Conservation (phyloP, 2,888 invertebrate genomes). For the Aphrophora alni region DNA sequence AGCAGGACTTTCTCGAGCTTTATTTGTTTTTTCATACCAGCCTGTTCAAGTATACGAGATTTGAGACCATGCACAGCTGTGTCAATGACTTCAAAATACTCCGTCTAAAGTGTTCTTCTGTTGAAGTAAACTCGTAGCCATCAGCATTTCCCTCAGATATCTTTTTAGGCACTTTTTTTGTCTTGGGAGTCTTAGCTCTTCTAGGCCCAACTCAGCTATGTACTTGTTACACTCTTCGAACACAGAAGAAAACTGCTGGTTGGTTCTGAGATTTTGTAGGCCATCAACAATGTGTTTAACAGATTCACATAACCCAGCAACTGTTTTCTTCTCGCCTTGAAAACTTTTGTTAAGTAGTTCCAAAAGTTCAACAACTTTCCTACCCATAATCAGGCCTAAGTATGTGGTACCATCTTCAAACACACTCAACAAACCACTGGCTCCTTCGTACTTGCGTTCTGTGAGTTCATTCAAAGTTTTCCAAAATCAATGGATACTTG, state of each 20-base stretch:
- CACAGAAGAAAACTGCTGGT: background rate
- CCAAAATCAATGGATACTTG: background rate
- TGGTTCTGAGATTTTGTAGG: background rate
- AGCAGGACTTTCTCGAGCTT: too few relatives aligned
- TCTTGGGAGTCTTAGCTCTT: background rate
- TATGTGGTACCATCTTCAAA: constrained; percentile 13
- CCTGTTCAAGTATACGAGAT: too few relatives aligned
- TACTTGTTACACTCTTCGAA: background rate
- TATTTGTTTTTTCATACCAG: too few relatives aligned
- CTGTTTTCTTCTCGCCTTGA: background rate
- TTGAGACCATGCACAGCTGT: too few relatives aligned
- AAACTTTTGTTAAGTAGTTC: background rate
- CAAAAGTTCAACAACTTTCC: background rate
- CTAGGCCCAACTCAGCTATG: background rate
- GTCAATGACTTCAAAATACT: too few relatives aligned
- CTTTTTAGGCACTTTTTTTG: background rate
- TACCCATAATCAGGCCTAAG: background rate
- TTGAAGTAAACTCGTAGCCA: background rate
- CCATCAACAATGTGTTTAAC: background rate
- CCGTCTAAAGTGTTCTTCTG: too few relatives aligned
- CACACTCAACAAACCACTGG: constrained; percentile 11
- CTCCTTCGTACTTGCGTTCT: background rate
- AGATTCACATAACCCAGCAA: background rate
- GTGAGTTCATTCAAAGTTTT: constrained; percentile 11
- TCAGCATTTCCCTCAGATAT: background rate